A percentile compares a stretch with the other conserved stretches of the same genome.
These are phyloP conservation scores for Ricordea florida DNA, from an alignment of 92 coral and sea anemone species.

Conservation along the genomic window DNA sequence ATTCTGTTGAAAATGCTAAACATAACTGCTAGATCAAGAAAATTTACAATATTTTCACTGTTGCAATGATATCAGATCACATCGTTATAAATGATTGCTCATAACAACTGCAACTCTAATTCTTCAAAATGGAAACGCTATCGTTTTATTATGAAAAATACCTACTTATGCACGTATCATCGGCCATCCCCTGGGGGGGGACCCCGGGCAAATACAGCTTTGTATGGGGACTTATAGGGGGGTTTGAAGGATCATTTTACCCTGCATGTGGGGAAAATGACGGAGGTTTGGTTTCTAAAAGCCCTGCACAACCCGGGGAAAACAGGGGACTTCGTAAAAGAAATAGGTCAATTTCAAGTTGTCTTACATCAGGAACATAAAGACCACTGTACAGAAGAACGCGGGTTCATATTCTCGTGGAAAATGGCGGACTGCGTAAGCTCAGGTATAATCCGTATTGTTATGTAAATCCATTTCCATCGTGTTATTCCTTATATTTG, in stretches of 20 bases:
- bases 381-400: not conserved
- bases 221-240: constrained; percentile 4
- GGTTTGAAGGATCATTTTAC: not conserved
- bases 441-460: constrained; percentile 9
- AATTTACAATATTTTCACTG: too few relatives aligned
- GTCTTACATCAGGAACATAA: not conserved
- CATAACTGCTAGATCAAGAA: too few relatives aligned
- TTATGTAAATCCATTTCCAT: not conserved
- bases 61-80: too few relatives aligned
- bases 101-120: too few relatives aligned
- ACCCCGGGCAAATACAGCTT: not conserved
- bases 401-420: not conserved
- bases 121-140: too few relatives aligned
- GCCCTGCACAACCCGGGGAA: not conserved
- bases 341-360: not conserved
- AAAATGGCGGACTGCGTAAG: not conserved
- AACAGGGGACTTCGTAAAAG: not conserved
- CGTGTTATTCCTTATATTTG: not conserved
- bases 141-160: too few relatives aligned
- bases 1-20: too few relatives aligned
- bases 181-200: too few relatives aligned
- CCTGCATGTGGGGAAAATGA: not conserved
- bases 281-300: not conserved
- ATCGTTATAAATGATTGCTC: too few relatives aligned
- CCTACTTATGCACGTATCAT: too few relatives aligned